Evolutionary conservation across 2,888 invertebrate species (phyloP).

Genomic region (Eristalinus sepulchralis): DNA sequence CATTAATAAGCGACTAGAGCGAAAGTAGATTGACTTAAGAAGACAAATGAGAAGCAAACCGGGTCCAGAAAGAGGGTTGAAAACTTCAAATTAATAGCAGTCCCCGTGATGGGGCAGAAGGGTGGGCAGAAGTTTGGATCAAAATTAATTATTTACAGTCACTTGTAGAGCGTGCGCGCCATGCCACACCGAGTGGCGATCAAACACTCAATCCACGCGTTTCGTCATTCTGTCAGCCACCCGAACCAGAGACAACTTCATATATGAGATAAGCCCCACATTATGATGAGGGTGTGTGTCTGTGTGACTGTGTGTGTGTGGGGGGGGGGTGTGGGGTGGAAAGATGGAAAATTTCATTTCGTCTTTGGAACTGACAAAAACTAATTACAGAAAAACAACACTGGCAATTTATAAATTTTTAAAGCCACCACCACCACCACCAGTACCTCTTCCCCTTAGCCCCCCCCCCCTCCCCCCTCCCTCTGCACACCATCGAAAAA

Average conservation of each 20-base stretch:
- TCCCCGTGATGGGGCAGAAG: constrained; percentile 3
- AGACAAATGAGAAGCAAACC: constrained; percentile 49
- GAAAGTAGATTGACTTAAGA: constrained; percentile 38
- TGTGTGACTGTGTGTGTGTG: neutral
- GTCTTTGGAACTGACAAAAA: constrained; percentile 63
- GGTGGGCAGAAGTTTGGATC: constrained; percentile 10
- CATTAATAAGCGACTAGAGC: constrained; percentile 31
- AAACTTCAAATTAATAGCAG: constrained; percentile 32
- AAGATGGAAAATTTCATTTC: constrained; percentile 48
- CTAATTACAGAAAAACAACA: constrained; percentile 65
- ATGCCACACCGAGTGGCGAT: constrained; percentile 32
- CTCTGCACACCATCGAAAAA: no score
- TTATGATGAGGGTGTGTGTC: no score
- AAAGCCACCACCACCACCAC: constrained; percentile 1
- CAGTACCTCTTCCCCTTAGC: neutral
- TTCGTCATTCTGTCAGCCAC: neutral
- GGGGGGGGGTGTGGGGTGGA: neutral
- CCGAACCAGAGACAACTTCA: neutral
- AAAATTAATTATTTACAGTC: constrained; percentile 66
- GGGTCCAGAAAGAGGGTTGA: neutral
- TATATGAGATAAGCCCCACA: no score
- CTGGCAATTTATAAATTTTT: constrained; percentile 63
- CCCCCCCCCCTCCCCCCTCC: neutral
- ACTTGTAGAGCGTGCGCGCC: constrained; percentile 58
- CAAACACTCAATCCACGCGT: constrained; percentile 49